phyloP scores from a whole-genome alignment of 2,888 invertebrate genomes.

The Brachyptera putata region DNA sequence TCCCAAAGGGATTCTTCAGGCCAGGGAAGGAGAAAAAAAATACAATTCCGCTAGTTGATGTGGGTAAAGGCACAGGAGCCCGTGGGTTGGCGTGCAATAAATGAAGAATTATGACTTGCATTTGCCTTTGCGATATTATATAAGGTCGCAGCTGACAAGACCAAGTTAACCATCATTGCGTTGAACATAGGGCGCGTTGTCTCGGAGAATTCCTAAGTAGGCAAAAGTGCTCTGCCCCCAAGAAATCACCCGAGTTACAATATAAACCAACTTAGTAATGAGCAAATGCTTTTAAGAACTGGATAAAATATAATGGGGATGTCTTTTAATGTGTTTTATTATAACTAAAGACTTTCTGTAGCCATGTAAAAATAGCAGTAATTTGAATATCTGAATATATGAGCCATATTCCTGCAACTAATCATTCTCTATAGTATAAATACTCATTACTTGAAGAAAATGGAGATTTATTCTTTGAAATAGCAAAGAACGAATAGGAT shows the following conservation, averaged over 20 bases:
- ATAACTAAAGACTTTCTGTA: conserved; percentile 21
- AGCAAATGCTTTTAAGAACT: conserved; percentile 39
- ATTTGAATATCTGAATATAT: conserved; percentile 22
- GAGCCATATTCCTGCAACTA: background rate
- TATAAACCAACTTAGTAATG: conserved; percentile 35
- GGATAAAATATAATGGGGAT: conserved; percentile 32
- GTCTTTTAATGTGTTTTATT: conserved; percentile 32
- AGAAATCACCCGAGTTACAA: conserved; percentile 20
- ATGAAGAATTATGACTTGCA: conserved; percentile 34
- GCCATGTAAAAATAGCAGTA: conserved; percentile 1
- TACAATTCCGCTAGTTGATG: conserved; percentile 26
- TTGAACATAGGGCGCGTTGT: conserved; percentile 1
- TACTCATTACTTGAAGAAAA: background rate
- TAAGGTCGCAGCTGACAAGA: conserved; percentile 28
- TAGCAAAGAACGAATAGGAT: too few species aligned
- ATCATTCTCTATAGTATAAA: background rate
- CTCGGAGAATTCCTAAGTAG: conserved; percentile 32
- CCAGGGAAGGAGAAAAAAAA: conserved; percentile 12
- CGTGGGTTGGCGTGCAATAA: conserved; percentile 29
- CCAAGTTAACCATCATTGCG: background rate
- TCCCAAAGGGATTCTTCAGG: conserved; percentile 5
- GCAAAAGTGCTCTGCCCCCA: conserved; percentile 30
- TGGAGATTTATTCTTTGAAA: background rate
- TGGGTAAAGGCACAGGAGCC: conserved; percentile 24
- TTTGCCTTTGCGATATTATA: conserved; percentile 23